Evolutionary conservation across 2,797 vertebrate genomes (phyloP).

Genomic region (Alectoris magna): DNA sequence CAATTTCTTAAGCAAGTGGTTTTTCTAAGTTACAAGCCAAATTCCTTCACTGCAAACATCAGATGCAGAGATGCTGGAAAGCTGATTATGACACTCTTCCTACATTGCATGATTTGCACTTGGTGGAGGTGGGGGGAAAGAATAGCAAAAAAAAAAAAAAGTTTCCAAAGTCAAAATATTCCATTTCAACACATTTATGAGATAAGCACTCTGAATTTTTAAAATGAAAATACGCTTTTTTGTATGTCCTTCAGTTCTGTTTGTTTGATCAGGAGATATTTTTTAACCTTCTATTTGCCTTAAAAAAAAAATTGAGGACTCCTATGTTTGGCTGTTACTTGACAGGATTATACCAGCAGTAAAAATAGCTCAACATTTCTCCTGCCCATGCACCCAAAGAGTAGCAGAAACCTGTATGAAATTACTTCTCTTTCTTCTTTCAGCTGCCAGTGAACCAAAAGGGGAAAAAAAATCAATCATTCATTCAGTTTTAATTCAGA

Average conservation of each 20-base stretch:
- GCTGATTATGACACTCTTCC: not conserved
- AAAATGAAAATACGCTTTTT: not conserved
- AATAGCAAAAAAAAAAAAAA: not conserved
- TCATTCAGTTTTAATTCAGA: slow-evolving; percentile 26
- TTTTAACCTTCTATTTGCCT: not conserved
- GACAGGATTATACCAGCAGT: not conserved
- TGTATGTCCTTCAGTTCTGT: not conserved
- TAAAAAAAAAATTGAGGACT: slow-evolving; percentile 16
- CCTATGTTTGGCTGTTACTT: not conserved
- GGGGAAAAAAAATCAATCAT: not conserved
- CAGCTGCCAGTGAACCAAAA: slow-evolving; percentile 4
- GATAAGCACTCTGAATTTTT: not conserved
- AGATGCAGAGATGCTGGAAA: fast-evolving
- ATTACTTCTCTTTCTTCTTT: not conserved
- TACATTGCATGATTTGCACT: not conserved
- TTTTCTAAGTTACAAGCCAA: not conserved
- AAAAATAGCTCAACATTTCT: slow-evolving; percentile 20
- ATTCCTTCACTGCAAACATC: not conserved
- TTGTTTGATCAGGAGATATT: not conserved
- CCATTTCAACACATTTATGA: not conserved
- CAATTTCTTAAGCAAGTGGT: not conserved
- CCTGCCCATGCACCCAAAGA: not conserved
- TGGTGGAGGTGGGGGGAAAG: not conserved
- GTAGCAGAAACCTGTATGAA: not conserved
- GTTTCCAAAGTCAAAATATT: not conserved